Base-by-base conservation (phyloP, 2,113 vertebrate genomes). In the Tylochromis polylepis region DNA sequence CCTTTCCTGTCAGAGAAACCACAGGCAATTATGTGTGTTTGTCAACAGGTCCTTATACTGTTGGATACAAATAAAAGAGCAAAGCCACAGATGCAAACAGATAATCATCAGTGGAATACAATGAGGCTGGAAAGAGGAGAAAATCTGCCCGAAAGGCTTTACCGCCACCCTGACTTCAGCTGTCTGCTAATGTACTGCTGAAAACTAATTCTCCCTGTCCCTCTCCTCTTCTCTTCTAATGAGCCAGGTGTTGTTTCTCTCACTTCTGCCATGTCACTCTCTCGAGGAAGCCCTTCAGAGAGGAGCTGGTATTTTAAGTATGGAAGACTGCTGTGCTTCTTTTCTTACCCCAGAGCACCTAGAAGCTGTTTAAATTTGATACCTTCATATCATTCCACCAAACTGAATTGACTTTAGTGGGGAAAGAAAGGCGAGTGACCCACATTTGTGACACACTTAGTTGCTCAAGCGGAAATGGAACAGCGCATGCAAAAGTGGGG, bases 371-470 rank as follows among this genome's bases (percentile, higher is more conserved):
- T 91, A 85, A 94, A 94, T 94, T 16, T 88, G 91, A 95, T 88
- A 89, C 89, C 90, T 93, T 88, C 93, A 92, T 94, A 89, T 93
- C 85, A 70, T 87, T 88, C 56, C 78, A 49, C 88, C 88, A 94
- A 95, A 93, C 57, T 91, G 89, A 92, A 90, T 88, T 83, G 90
- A 93, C 89, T 91, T 92, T 75, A 85, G 85, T 46, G 81, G 56
- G 46, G 53, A 82, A 88, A 86, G 70, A 87, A 87, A 86, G 16
- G 72, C 88, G 16, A 78, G 70, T 90, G 94, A 95, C 95, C 94
- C 94, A 95, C 91, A 95, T 96, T 85, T 93, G 85, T 95, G 94
- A 93, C 95, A 95, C 85, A 94, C 91, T 95, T 94, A 91, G 78
- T 75, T 80, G 51, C 62, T 88, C 2, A 15, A 87, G 89, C 38